These are phyloP conservation scores for Aphrophora alni DNA, from an alignment of 2,888 invertebrate genomes.

Conservation along the genomic window DNA sequence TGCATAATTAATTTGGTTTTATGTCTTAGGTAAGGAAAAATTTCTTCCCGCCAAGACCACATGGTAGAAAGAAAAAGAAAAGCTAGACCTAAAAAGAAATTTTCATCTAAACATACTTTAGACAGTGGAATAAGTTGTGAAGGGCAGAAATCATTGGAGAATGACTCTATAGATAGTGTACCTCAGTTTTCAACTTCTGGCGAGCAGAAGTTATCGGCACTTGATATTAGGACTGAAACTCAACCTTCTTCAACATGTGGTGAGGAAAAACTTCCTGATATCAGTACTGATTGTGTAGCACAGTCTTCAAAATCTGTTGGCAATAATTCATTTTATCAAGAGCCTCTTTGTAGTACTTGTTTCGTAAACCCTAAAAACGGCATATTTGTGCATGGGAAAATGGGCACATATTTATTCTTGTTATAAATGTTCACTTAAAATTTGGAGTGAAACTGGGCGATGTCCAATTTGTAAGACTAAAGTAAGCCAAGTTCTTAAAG, in stretches of 20 bases:
- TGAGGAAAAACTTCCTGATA: no score
- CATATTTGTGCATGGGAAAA: constrained; percentile 47
- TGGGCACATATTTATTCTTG: constrained; percentile 48
- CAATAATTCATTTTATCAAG: not conserved
- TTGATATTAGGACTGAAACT: no score
- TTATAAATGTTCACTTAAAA: constrained; percentile 46
- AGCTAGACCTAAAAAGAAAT: not conserved
- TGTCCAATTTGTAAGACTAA: constrained; percentile 49
- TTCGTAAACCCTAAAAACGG: constrained; percentile 46
- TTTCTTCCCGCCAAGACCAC: constrained; percentile 44
- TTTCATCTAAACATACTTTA: not conserved
- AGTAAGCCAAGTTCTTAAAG: constrained; percentile 43
- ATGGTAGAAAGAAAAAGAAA: constrained; percentile 30
- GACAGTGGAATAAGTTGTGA: not conserved
- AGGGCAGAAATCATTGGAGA: not conserved
- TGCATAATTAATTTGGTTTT: not conserved
- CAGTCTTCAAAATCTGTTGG: not conserved
- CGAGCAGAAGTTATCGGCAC: no score
- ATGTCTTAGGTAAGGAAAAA: constrained; percentile 42
- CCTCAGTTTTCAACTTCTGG: not conserved
- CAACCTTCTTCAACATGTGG: no score
- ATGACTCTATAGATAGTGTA: not conserved
- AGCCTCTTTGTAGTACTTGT: constrained; percentile 44
- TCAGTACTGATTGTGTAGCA: not conserved
- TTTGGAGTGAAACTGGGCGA: constrained; percentile 44